A percentile compares a stretch with the other conserved stretches of the same genome.
Evolutionary conservation across 2,113 vertebrate genomes (phyloP).

Genomic region (Silurus asotus): DNA sequence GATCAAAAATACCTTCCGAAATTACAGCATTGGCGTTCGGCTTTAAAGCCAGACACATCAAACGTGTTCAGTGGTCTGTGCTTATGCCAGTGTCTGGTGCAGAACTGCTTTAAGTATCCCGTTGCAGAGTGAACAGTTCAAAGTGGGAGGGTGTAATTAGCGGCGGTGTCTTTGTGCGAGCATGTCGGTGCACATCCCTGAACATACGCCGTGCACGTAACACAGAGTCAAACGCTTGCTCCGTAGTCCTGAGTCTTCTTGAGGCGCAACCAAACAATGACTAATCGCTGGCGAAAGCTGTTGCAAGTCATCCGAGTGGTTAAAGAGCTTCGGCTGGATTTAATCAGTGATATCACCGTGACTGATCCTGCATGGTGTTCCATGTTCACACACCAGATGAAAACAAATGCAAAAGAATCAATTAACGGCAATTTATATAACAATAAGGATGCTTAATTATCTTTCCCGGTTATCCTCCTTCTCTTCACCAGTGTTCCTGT

Average conservation of each 20-base stretch:
- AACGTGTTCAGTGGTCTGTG: background rate
- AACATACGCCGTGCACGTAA: background rate
- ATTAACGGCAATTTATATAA: background rate
- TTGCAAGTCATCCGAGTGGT: background rate
- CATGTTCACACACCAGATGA: background rate
- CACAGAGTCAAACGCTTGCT: background rate
- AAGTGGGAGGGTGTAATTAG: conserved; percentile 33
- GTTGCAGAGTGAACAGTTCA: conserved; percentile 6
- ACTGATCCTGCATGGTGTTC: background rate
- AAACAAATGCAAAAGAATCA: background rate
- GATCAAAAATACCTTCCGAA: background rate
- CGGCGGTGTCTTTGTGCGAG: conserved; percentile 8
- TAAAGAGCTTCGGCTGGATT: background rate
- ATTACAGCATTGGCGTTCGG: background rate
- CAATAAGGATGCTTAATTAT: too few relatives aligned
- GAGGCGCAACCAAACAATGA: conserved; percentile 22
- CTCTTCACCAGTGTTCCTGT: too few relatives aligned
- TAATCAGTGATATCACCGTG: background rate
- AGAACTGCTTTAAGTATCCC: conserved; percentile 11
- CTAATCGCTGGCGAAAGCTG: conserved; percentile 18
- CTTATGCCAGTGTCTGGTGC: conserved; percentile 2
- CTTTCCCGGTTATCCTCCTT: too few relatives aligned
- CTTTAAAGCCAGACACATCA: conserved; percentile 34
- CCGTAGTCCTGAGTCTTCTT: background rate
- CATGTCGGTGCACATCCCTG: background rate